Conservation (phyloP, 2,888 invertebrate genomes). For the Sinotaia quadrata region DNA sequence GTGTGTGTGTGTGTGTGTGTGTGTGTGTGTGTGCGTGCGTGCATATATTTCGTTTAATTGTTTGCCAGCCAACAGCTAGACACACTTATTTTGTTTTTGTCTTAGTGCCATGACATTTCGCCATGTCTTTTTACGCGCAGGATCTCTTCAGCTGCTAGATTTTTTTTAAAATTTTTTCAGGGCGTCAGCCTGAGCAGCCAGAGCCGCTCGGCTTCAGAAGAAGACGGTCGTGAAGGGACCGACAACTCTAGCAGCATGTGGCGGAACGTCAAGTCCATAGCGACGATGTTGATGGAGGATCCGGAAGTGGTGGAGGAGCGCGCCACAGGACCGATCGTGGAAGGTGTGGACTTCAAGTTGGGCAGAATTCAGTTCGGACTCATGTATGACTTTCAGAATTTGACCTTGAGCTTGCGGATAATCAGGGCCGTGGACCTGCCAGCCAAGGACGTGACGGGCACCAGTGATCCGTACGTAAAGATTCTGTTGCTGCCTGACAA, state of each 20-base stretch:
- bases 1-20: slow-evolving; percentile 8
- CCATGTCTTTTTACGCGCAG: too few relatives aligned
- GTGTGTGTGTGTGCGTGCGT: background rate
- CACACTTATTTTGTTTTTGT: background rate
- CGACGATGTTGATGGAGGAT: slow-evolving; percentile 64
- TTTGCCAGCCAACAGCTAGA: background rate
- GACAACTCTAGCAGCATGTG: slow-evolving; percentile 34
- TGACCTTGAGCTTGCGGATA: slow-evolving; percentile 67
- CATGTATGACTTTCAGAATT: slow-evolving; percentile 67
- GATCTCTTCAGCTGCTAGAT: background rate
- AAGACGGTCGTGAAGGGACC: slow-evolving; percentile 40
- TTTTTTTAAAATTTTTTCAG: slow-evolving; percentile 13
- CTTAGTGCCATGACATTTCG: too few relatives aligned
- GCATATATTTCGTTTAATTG: background rate
- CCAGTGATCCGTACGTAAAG: slow-evolving; percentile 72
- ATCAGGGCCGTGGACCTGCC: slow-evolving; percentile 67
- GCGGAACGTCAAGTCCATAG: slow-evolving; percentile 48
- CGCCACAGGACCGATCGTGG: slow-evolving; percentile 42
- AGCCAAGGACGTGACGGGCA: slow-evolving; percentile 71
- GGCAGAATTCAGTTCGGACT: slow-evolving; percentile 67
- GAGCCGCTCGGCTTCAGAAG: slow-evolving; percentile 45
- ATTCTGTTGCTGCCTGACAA: slow-evolving; percentile 70
- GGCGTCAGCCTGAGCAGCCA: slow-evolving; percentile 44
- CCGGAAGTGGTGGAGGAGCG: slow-evolving; percentile 43
- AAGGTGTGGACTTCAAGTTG: slow-evolving; percentile 63